Evolutionary conservation across 2,113 vertebrate species (phyloP).

Genomic region (Zosterops borbonicus): DNA sequence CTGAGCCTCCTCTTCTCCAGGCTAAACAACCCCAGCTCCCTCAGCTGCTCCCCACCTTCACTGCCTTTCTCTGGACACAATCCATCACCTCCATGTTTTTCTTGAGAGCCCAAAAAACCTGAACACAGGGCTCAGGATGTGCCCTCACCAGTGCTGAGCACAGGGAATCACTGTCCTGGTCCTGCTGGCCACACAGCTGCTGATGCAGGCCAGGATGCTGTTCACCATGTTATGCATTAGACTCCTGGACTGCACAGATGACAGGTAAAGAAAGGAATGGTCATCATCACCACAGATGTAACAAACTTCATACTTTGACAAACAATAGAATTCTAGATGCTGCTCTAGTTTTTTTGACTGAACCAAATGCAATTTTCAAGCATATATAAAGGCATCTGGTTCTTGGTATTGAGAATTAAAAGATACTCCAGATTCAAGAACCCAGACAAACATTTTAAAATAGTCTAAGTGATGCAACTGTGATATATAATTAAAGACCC

Average conservation of each 20-base stretch:
- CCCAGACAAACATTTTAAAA: neutral
- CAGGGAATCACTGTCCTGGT: neutral
- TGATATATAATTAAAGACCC: neutral
- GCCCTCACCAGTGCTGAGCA: neutral
- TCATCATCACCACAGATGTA: neutral
- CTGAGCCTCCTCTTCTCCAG: neutral
- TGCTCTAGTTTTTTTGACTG: neutral
- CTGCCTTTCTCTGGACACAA: neutral
- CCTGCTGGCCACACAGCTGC: neutral
- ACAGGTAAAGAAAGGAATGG: neutral
- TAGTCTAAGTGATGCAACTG: neutral
- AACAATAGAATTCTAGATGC: neutral
- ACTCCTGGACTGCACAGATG: neutral
- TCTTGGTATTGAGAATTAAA: neutral
- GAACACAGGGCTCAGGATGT: neutral
- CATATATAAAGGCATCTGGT: neutral
- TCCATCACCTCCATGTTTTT: neutral
- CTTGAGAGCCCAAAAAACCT: neutral
- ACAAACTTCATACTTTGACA: neutral
- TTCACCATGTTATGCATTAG: neutral
- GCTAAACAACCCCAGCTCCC: neutral
- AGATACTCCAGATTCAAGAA: neutral
- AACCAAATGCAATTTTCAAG: neutral
- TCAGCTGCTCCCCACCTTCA: neutral
- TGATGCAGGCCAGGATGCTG: neutral